Percentiles rank a stretch among this genome's conserved stretches.
Conservation (phyloP, 2,113 vertebrate species). For the Engraulis encrasicolus region DNA sequence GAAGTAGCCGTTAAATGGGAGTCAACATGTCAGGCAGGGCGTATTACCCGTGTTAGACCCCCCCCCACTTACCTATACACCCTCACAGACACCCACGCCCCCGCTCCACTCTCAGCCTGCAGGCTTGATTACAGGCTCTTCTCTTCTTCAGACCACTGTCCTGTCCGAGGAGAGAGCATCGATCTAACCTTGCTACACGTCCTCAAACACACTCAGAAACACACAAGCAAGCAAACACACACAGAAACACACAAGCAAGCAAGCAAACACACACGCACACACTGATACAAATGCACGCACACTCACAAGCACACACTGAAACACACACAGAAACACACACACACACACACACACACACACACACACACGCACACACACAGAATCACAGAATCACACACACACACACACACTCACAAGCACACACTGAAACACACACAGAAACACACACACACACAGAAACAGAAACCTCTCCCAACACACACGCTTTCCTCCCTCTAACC, state of each 20-base stretch:
- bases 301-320: too few relatives aligned
- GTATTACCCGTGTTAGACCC: conserved; percentile 13
- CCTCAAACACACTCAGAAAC: not conserved
- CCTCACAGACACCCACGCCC: not conserved
- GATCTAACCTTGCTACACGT: conserved; percentile 53
- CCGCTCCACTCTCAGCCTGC: conserved; percentile 20
- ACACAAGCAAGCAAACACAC: not conserved
- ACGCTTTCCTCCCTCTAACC: not conserved
- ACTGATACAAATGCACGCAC: conserved; percentile 50
- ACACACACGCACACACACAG: not conserved
- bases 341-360: conserved; percentile 4
- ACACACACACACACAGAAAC: conserved; percentile 37
- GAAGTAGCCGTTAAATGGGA: conserved; percentile 5
- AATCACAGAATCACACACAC: conserved; percentile 30
- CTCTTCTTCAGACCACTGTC: conserved; percentile 56
- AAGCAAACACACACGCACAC: conserved; percentile 1
- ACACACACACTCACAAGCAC: conserved; percentile 49
- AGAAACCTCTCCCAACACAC: conserved; percentile 46
- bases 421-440: not conserved
- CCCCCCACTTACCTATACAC: too few relatives aligned
- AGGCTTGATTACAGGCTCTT: conserved; percentile 42
- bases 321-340: too few relatives aligned
- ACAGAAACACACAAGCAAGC: too few relatives aligned
- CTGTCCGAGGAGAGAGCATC: conserved; percentile 56
- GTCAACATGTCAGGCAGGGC: conserved; percentile 12